A percentile compares a stretch with the other conserved stretches of the same genome.
Evolutionary conservation across 53 echinoderm and acorn worm species (phyloP).

Genomic region (Echinarachnius parma): DNA sequence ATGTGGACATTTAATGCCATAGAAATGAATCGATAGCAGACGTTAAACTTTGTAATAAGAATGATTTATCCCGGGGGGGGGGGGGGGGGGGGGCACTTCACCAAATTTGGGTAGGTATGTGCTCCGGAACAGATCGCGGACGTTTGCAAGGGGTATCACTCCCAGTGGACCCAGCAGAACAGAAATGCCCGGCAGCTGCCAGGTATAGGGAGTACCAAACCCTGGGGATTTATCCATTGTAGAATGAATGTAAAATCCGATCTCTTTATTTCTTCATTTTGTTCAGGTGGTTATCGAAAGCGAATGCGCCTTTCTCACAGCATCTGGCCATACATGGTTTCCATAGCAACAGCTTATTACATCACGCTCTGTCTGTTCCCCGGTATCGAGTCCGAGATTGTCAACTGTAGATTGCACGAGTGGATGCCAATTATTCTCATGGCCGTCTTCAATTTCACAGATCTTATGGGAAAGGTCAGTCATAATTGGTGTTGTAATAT

Average conservation of each 20-base stretch:
- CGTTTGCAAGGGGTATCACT: too few species aligned
- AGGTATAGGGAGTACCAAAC: too few species aligned
- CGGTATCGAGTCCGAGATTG: constrained; percentile 74
- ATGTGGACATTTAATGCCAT: background rate
- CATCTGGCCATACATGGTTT: constrained; percentile 84
- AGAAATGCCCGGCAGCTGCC: too few species aligned
- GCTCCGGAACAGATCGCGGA: too few species aligned
- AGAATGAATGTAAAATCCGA: background rate
- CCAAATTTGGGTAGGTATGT: background rate
- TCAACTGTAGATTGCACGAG: constrained; percentile 56
- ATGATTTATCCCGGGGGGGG: background rate
- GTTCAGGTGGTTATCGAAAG: constrained; percentile 44
- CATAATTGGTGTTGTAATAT: too few species aligned
- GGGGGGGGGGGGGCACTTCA: background rate
- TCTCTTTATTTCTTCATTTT: background rate
- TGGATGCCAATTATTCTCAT: constrained; percentile 88
- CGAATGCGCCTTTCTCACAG: constrained; percentile 44
- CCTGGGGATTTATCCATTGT: too few species aligned
- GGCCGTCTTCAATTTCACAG: constrained; percentile 74
- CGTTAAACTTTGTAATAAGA: background rate
- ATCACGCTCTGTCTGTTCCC: constrained; percentile 80
- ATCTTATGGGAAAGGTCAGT: constrained; percentile 72
- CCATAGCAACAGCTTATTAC: constrained; percentile 72
- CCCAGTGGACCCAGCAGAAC: too few species aligned
- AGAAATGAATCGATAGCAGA: background rate